These are phyloP conservation scores for Holothuria leucospilota DNA, from an alignment of 53 echinoderm and acorn worm genomes.

Conservation along the genomic window DNA sequence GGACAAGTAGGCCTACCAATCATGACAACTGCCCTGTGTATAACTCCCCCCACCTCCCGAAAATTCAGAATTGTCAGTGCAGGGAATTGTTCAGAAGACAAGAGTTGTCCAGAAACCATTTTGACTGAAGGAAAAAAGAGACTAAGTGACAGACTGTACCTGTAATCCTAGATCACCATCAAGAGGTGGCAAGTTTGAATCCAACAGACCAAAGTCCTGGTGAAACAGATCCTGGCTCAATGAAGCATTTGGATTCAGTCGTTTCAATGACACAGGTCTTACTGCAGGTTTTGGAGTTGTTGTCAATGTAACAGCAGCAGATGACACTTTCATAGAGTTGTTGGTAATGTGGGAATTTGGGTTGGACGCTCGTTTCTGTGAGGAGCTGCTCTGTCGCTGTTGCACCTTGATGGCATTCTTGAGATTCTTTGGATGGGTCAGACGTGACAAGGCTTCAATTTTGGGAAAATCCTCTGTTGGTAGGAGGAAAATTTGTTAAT, in stretches of 20 bases:
- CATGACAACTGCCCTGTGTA: too few species aligned
- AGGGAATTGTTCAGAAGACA: not conserved
- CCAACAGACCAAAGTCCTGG: constrained; percentile 9
- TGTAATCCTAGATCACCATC: constrained; percentile 25
- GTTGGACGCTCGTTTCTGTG: constrained; percentile 1
- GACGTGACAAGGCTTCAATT: constrained; percentile 73
- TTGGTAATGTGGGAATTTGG: not conserved
- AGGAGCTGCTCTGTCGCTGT: constrained; percentile 10
- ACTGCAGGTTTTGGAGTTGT: not conserved
- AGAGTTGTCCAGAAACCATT: too few species aligned
- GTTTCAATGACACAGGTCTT: constrained; percentile 10
- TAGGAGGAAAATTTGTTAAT: too few species aligned
- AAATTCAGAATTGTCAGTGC: too few species aligned
- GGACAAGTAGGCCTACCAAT: too few species aligned
- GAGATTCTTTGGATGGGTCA: constrained; percentile 50
- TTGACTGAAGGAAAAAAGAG: too few species aligned
- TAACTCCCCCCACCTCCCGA: too few species aligned
- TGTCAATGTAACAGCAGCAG: constrained; percentile 7
- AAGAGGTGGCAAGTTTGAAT: not conserved
- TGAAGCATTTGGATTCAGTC: not conserved
- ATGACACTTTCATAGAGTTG: constrained; percentile 14
- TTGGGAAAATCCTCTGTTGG: constrained; percentile 66
- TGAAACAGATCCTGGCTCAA: constrained; percentile 21
- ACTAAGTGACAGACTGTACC: not conserved
- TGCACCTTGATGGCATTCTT: constrained; percentile 18